Percentiles rank a stretch among this genome's conserved stretches.
phyloP scores from a whole-genome alignment of 2,888 invertebrate species.

The Cloeon dipterum region DNA sequence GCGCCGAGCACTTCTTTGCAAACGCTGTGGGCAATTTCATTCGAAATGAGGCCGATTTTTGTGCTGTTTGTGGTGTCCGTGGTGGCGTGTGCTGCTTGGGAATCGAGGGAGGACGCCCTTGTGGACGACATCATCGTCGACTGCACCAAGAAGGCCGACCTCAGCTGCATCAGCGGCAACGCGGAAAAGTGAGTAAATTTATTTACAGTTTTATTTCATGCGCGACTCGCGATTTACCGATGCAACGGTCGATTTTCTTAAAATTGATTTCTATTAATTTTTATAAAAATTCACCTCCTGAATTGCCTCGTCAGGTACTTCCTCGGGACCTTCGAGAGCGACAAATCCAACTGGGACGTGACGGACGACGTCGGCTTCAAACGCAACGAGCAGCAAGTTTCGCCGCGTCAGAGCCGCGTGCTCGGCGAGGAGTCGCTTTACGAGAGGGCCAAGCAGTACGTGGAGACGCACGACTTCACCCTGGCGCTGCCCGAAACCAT shows the following conservation, averaged over 20 bases:
- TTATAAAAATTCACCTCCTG: too few species aligned
- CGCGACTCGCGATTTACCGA: too few species aligned
- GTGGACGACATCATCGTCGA: not conserved
- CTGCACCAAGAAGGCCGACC: not conserved
- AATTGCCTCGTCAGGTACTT: too few species aligned
- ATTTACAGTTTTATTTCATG: too few species aligned
- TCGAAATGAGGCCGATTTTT: not conserved
- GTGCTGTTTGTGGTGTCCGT: not conserved
- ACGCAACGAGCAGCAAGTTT: not conserved
- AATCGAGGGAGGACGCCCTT: not conserved
- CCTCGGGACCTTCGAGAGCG: too few species aligned
- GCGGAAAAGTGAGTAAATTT: not conserved
- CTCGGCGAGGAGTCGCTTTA: conserved; percentile 41
- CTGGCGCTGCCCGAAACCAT: conserved; percentile 44
- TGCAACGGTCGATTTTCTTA: too few species aligned
- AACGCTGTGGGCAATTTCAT: too few species aligned
- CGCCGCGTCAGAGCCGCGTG: conserved; percentile 13
- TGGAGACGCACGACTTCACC: conserved; percentile 55
- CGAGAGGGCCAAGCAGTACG: conserved; percentile 43
- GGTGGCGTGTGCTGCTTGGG: not conserved
- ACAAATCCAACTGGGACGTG: not conserved
- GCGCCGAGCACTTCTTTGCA: too few species aligned
- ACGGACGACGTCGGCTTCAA: not conserved
- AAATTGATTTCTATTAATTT: too few species aligned
- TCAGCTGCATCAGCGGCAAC: not conserved